A percentile compares a stretch with the other conserved stretches of the same genome.
These are phyloP conservation scores for Meles meles DNA, from an alignment of 2,113 vertebrate species.

Conservation along the genomic window DNA sequence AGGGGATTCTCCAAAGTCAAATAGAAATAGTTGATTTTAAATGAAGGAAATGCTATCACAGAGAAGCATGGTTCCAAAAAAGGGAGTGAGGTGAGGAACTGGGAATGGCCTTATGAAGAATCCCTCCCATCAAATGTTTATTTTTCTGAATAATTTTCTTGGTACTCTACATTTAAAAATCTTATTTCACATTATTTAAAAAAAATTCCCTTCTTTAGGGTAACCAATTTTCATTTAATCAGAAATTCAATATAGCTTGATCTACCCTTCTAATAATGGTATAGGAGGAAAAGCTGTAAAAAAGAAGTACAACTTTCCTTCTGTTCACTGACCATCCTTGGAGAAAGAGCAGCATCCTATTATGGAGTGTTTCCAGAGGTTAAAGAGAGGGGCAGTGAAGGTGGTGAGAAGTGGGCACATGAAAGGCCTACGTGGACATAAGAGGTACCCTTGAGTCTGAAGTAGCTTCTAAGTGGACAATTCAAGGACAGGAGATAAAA, in stretches of 20 bases:
- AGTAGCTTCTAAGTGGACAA: neutral
- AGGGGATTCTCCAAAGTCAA: neutral
- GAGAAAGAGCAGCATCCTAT: neutral
- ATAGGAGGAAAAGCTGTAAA: neutral
- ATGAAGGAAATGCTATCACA: neutral
- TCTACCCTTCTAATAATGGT: neutral
- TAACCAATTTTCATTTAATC: neutral
- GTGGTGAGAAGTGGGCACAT: neutral
- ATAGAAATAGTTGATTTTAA: neutral
- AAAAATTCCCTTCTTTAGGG: neutral
- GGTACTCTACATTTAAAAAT: neutral
- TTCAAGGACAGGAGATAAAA: neutral
- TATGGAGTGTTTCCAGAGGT: neutral
- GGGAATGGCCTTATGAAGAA: neutral
- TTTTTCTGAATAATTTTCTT: neutral
- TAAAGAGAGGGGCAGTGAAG: neutral
- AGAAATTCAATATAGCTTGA: neutral
- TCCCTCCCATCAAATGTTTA: neutral
- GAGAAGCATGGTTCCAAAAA: neutral
- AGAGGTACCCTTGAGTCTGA: neutral
- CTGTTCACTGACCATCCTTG: neutral
- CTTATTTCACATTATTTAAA: neutral
- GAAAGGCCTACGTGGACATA: neutral
- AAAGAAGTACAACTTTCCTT: neutral
- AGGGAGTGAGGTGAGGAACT: rapidly evolving